Percentiles rank a stretch among this genome's conserved stretches.
phyloP scores from a whole-genome alignment of 1,140 invertebrate species.

The Arctopsyche grandis region DNA sequence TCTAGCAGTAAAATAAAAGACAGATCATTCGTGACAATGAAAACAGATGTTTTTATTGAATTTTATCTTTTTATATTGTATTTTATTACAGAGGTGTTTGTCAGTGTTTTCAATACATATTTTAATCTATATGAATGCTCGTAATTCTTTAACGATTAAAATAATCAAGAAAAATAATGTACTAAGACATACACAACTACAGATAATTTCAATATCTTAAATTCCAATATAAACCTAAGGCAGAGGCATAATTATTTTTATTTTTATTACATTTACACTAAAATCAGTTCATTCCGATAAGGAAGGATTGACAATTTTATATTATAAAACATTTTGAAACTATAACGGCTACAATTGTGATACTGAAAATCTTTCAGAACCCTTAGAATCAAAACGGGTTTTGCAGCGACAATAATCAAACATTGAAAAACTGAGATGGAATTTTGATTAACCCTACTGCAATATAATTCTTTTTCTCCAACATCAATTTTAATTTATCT shows the following conservation, averaged over 20 bases:
- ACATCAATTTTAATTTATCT: too few relatives aligned
- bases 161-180: background rate
- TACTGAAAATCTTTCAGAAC: background rate
- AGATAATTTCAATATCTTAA: slow-evolving; percentile 11
- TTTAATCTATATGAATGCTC: background rate
- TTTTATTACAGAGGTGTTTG: too few relatives aligned
- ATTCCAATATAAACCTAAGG: slow-evolving; percentile 19
- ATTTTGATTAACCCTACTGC: background rate
- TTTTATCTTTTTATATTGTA: too few relatives aligned
- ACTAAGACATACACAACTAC: slow-evolving; percentile 23
- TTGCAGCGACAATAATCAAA: too few relatives aligned
- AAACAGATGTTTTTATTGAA: too few relatives aligned
- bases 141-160: background rate
- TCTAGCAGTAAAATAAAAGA: too few relatives aligned
- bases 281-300: slow-evolving; percentile 9
- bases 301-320: background rate
- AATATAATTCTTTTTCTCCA: too few relatives aligned
- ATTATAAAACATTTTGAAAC: background rate
- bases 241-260: slow-evolving; percentile 8
- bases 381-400: background rate
- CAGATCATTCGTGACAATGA: too few relatives aligned
- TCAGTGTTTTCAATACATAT: background rate
- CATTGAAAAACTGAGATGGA: background rate
- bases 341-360: background rate
- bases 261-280: background rate